Percentiles rank a stretch among this genome's conserved stretches.
phyloP scores from a whole-genome alignment of 2,797 vertebrate species.

The Coracias cyanogaster region DNA sequence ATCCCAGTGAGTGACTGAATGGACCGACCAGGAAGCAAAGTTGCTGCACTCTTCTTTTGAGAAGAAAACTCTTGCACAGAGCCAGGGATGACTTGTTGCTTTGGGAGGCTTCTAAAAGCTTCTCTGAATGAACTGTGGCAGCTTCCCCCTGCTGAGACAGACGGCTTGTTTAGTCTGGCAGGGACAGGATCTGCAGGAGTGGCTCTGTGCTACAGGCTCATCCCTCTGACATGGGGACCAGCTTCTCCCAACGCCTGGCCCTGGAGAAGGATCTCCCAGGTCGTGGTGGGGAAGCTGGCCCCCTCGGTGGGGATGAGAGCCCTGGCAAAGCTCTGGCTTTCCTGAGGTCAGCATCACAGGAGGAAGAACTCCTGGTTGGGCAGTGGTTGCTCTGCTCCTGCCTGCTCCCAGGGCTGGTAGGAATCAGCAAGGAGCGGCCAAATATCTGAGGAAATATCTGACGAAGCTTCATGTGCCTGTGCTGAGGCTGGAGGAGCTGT shows the following conservation, averaged over 20 bases:
- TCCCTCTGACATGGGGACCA: accelerated
- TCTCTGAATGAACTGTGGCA: accelerated
- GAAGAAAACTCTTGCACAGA: not conserved
- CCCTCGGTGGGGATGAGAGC: not conserved
- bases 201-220: not conserved
- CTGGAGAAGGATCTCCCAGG: not conserved
- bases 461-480: accelerated
- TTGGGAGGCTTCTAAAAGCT: not conserved
- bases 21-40: not conserved
- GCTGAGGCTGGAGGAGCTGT: not conserved
- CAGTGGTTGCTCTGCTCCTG: not conserved
- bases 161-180: not conserved
- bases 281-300: not conserved
- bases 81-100: not conserved
- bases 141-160: not conserved
- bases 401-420: not conserved
- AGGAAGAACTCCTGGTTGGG: not conserved
- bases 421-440: accelerated
- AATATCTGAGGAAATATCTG: accelerated
- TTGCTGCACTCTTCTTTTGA: accelerated
- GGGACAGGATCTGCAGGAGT: not conserved
- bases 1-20: accelerated
- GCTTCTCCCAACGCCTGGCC: not conserved
- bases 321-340: not conserved
- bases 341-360: accelerated